Percentiles rank a stretch among this genome's conserved stretches.
Conservation (phyloP, 2,888 invertebrate genomes). For the Atethmia centrago region DNA sequence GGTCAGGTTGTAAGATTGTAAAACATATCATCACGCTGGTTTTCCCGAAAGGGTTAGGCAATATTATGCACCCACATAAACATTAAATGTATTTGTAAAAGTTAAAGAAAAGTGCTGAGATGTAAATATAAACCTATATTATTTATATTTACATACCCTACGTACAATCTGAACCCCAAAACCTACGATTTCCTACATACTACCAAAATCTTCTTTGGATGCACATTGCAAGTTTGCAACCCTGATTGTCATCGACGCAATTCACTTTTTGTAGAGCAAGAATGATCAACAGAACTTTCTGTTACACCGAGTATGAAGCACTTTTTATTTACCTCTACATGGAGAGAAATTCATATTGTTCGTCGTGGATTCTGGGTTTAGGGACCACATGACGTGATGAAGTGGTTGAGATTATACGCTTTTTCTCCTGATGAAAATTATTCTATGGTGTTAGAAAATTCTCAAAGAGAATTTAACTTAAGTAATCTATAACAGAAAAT, state of each 20-base stretch:
- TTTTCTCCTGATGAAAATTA: slow-evolving; percentile 23
- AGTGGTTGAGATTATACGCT: not conserved
- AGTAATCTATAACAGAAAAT: not conserved
- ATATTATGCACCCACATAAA: too few species aligned
- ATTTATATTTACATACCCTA: too few species aligned
- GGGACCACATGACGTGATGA: slow-evolving; percentile 22
- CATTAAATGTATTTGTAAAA: too few species aligned
- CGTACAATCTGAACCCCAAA: not conserved
- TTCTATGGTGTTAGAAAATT: not conserved
- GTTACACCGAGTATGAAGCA: slow-evolving; percentile 8
- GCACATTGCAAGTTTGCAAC: slow-evolving; percentile 27
- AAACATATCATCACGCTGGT: too few species aligned
- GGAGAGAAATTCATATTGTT: slow-evolving; percentile 54
- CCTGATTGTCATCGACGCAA: slow-evolving; percentile 34
- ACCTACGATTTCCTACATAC: not conserved
- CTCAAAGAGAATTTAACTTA: not conserved
- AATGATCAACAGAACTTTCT: slow-evolving; percentile 48
- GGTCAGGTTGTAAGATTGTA: too few species aligned
- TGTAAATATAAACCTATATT: too few species aligned
- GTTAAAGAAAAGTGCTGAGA: too few species aligned
- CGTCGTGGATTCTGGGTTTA: slow-evolving; percentile 54
- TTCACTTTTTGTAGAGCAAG: slow-evolving; percentile 46
- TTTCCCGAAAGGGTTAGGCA: too few species aligned
- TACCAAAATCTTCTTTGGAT: not conserved
- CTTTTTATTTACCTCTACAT: slow-evolving; percentile 38